These are phyloP conservation scores for Ailuropoda melanoleuca DNA, from an alignment of 2,113 vertebrate species.

Conservation along the genomic window DNA sequence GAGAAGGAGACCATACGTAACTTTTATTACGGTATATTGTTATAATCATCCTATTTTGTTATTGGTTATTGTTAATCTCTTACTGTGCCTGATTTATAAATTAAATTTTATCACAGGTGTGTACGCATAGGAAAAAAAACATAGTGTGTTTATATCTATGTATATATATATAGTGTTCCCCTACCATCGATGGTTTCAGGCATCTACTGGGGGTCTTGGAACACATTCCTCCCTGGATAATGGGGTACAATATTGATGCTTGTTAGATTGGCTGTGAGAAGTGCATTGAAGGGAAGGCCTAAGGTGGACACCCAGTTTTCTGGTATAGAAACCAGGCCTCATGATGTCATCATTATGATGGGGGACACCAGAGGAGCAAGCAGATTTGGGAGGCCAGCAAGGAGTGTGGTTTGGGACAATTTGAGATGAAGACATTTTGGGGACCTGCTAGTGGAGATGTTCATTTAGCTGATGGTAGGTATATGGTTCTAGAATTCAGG, in stretches of 20 bases:
- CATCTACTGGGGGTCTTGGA: neutral
- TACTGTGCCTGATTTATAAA: neutral
- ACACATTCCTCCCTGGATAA: neutral
- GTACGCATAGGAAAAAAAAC: neutral
- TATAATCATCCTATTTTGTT: neutral
- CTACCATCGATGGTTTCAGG: neutral
- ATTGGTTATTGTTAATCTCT: neutral
- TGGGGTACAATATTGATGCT: neutral
- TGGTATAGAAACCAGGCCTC: neutral
- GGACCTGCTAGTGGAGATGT: neutral
- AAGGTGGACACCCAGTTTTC: neutral
- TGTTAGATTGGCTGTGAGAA: neutral
- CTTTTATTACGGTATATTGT: neutral
- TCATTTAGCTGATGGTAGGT: neutral
- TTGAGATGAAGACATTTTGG: neutral
- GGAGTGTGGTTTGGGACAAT: neutral
- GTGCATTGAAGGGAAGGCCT: neutral
- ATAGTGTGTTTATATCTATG: too few species aligned
- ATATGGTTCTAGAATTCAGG: neutral
- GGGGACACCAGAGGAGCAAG: neutral
- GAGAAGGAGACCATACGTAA: neutral
- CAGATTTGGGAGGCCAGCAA: neutral
- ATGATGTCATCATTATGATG: too few species aligned
- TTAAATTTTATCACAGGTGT: neutral
- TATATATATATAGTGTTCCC: neutral